Conservation (phyloP, 2,888 invertebrate genomes). For the Cephus sareptanus region DNA sequence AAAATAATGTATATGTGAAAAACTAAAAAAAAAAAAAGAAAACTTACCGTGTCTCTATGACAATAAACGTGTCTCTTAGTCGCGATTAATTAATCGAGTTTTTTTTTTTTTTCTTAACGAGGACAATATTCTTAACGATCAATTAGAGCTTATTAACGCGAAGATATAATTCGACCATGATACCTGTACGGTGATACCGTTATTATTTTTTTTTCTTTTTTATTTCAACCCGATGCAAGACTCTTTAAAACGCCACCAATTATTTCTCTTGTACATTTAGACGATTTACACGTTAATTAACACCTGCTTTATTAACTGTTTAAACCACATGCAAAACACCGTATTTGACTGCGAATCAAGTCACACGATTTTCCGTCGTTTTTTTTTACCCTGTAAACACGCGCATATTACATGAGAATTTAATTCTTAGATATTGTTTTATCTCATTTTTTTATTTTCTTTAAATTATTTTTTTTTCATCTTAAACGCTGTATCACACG, state of each 20-base stretch:
- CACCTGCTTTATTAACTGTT: slow-evolving; percentile 1
- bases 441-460: slow-evolving; percentile 1
- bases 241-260: background rate
- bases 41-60: too few species aligned
- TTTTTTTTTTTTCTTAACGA: background rate
- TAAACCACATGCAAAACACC: slow-evolving; percentile 6
- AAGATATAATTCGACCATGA: too few species aligned
- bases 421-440: slow-evolving; percentile 10
- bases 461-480: background rate
- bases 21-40: too few species aligned
- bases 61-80: too few species aligned
- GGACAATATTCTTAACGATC: too few species aligned
- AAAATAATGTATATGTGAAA: too few species aligned
- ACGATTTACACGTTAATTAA: slow-evolving; percentile 6
- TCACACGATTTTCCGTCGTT: background rate
- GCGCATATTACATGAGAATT: slow-evolving; percentile 12
- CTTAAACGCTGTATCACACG: slow-evolving; percentile 1
- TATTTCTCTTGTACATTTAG: background rate
- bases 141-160: too few species aligned
- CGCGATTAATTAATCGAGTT: background rate
- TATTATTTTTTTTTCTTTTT: background rate
- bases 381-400: slow-evolving; percentile 23
- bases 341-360: background rate
- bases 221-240: background rate
- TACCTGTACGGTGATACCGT: background rate